Conservation (phyloP, 2,113 vertebrate species). For the Martes martes region DNA sequence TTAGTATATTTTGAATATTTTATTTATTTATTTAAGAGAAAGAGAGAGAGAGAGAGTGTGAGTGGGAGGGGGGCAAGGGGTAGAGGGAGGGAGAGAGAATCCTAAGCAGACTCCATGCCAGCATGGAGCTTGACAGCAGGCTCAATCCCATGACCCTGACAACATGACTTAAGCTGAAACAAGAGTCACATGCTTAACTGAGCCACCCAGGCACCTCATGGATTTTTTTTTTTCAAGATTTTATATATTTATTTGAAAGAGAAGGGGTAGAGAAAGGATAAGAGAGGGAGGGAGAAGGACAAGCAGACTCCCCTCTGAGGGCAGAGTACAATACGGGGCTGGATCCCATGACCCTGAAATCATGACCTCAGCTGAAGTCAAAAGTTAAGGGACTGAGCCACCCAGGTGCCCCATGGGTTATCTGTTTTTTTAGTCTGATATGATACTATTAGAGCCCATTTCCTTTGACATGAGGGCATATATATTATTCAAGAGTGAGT, state of each 20-base stretch:
- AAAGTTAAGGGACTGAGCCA: not conserved
- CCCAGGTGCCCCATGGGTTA: not conserved
- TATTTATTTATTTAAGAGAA: not conserved
- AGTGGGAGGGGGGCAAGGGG: not conserved
- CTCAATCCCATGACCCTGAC: too few species aligned
- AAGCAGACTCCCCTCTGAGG: not conserved
- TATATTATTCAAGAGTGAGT: not conserved
- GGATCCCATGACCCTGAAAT: not conserved
- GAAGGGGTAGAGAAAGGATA: not conserved
- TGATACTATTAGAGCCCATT: not conserved
- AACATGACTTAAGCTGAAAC: too few species aligned
- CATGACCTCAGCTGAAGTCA: not conserved
- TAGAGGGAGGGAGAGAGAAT: not conserved
- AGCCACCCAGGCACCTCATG: not conserved
- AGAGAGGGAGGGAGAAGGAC: not conserved
- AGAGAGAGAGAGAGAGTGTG: not conserved
- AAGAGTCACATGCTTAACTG: too few species aligned
- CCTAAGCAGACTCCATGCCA: not conserved
- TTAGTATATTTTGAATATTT: not conserved
- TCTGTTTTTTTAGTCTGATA: not conserved
- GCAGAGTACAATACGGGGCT: not conserved
- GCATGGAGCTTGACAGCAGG: too few species aligned
- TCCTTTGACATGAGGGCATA: not conserved
- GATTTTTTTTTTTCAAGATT: not conserved
- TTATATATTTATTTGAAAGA: not conserved